Conservation (phyloP, 2,113 vertebrate genomes). For the Notothenia coriiceps region DNA sequence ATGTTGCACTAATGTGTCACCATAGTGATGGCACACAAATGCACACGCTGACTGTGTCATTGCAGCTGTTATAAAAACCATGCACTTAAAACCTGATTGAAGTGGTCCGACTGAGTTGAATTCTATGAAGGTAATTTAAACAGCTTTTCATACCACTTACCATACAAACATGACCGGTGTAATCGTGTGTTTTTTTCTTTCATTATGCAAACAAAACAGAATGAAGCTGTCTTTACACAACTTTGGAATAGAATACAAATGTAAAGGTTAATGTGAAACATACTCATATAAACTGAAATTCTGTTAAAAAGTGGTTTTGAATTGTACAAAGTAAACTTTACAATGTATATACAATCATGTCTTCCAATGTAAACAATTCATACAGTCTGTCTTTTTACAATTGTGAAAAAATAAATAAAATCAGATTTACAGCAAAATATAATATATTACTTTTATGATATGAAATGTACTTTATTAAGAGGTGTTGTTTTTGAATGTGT, state of each 20-base stretch:
- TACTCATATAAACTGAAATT: not conserved
- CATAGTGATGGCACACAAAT: slow-evolving; percentile 20
- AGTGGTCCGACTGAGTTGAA: not conserved
- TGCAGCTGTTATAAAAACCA: not conserved
- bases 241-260: not conserved
- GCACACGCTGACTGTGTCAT: not conserved
- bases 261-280: not conserved
- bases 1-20: slow-evolving; percentile 27
- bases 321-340: not conserved
- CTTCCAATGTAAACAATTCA: slow-evolving; percentile 11
- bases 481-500: not conserved
- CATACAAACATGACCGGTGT: not conserved
- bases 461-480: slow-evolving; percentile 5
- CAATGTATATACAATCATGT: not conserved
- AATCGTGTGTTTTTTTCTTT: not conserved
- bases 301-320: too few relatives aligned
- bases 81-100: not conserved
- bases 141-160: not conserved
- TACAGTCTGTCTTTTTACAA: not conserved
- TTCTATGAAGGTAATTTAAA: not conserved
- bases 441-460: not conserved
- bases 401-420: slow-evolving; percentile 38
- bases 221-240: not conserved
- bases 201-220: not conserved
- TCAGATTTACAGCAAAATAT: not conserved